A percentile compares a stretch with the other conserved stretches of the same genome.
phyloP scores from a whole-genome alignment of 1,140 invertebrate genomes.

The Bombus fervidus region DNA sequence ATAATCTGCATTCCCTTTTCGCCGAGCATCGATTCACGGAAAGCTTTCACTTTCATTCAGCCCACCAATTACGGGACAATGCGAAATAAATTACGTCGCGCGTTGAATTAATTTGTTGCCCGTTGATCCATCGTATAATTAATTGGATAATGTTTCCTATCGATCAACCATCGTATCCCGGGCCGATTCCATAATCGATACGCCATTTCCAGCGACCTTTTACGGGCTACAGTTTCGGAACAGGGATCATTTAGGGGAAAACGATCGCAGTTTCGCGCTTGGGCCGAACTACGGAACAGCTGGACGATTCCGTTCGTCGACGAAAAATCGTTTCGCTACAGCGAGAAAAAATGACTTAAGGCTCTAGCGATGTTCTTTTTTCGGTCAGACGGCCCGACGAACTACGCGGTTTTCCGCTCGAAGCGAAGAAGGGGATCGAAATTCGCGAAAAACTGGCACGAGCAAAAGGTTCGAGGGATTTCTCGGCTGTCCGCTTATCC shows the following conservation, averaged over 20 bases:
- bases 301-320: not conserved
- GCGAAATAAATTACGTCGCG: constrained; percentile 45
- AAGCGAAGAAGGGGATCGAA: not conserved
- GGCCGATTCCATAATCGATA: not conserved
- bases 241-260: rapidly evolving
- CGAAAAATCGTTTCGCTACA: not conserved
- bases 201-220: not conserved
- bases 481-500: constrained; percentile 33
- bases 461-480: constrained; percentile 43
- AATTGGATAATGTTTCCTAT: constrained; percentile 13
- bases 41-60: constrained; percentile 52
- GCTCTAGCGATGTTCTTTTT: constrained; percentile 39
- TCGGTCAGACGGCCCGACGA: not conserved
- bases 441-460: constrained; percentile 23
- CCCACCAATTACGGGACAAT: constrained; percentile 56
- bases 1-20: constrained; percentile 38
- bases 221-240: too few relatives aligned
- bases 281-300: rapidly evolving
- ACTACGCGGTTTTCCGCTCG: constrained; percentile 10
- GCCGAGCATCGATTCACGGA: constrained; percentile 32
- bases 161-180: not conserved
- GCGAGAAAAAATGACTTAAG: not conserved
- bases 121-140: constrained; percentile 29
- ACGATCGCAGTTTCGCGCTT: not conserved
- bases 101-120: constrained; percentile 23